Evolutionary conservation across 2,797 vertebrate genomes (phyloP), one percentile per base, ranked within the genome.

Genomic region (Anas capensis): DNA sequence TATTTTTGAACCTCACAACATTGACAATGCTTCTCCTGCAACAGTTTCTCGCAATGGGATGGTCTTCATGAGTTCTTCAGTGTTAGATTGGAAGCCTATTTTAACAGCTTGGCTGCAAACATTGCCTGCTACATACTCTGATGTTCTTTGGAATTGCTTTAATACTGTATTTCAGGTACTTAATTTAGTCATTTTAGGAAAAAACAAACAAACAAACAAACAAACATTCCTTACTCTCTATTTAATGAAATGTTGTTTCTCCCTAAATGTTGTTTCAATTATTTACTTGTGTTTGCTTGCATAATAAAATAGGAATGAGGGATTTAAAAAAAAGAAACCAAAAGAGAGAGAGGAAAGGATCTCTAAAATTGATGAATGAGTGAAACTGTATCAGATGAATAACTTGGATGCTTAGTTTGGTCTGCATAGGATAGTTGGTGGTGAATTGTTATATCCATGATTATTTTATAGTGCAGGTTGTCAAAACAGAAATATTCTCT

Each of bases 21-120:
- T 99, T 40, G 99, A 99, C 97, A 99, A 99, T 24, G 99, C 99
- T 44, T 99, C 99, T 14, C 99, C 99, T 3, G 99, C 99, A 48
- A 99, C 99, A 0, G 99, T 99, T 75, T 99, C 99, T 44, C 98
- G 99, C 66, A 99, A 99, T 42, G 99, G 99, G 48, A 99, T 99
- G 99, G 98, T 99, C 92, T 99, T 99, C 96, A 99, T 99, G 99
- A 99, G 99, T 93, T 99, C 99, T 27, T 99, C 99, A 0, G 97
- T 99, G 77, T 98, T 99, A 42, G 98, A 95, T 54, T 99, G 99
- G 99, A 99, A 98, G 77, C 99, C 99, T 16, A 98, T 99, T 95
- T 98, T 99, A 86, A 99, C 98, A 98, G 99, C 98, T 75, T 99
- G 98, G 97, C 86, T 99, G 42, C 97, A 96, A 84, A 98, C 95